Evolutionary conservation across 2,888 invertebrate species (phyloP).

Genomic region (Drosophila atripex): DNA sequence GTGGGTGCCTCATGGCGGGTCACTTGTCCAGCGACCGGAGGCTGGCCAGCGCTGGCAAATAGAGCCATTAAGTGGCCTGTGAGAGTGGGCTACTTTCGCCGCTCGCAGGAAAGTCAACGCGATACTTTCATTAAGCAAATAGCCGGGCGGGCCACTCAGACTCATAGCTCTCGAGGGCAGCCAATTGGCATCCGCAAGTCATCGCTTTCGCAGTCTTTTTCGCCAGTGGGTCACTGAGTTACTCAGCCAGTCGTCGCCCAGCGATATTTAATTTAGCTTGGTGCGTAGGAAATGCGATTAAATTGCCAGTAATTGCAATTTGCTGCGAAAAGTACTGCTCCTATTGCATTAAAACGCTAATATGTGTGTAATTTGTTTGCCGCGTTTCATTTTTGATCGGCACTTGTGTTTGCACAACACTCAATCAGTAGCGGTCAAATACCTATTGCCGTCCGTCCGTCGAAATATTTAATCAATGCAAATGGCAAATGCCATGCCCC

Average conservation of each 20-base stretch:
- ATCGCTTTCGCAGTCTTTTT: conserved; percentile 23
- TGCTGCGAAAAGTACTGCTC: conserved; percentile 50
- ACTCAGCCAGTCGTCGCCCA: conserved; percentile 21
- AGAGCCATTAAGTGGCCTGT: conserved; percentile 68
- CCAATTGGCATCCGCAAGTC: conserved; percentile 41
- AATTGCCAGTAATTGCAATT: conserved; percentile 75
- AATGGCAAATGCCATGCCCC: conserved; percentile 21
- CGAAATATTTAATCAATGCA: conserved; percentile 56
- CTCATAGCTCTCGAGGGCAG: conserved; percentile 39
- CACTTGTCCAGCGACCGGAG: neutral
- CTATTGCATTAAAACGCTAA: conserved; percentile 46
- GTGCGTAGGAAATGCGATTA: conserved; percentile 57
- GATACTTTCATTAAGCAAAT: conserved; percentile 75
- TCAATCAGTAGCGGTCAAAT: conserved; percentile 42
- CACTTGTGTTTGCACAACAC: conserved; percentile 42
- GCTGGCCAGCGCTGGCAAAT: conserved; percentile 50
- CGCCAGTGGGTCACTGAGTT: conserved; percentile 67
- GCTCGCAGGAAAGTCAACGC: conserved; percentile 52
- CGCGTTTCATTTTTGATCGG: conserved; percentile 23
- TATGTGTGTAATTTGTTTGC: conserved; percentile 25
- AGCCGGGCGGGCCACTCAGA: conserved; percentile 57
- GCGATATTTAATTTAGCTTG: conserved; percentile 25
- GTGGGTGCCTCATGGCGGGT: conserved; percentile 10
- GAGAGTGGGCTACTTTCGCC: conserved; percentile 74
- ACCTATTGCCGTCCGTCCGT: conserved; percentile 22